Percentiles rank a stretch among this genome's conserved stretches.
Evolutionary conservation across 2,888 invertebrate genomes (phyloP).

Genomic region (Papilio gigon): DNA sequence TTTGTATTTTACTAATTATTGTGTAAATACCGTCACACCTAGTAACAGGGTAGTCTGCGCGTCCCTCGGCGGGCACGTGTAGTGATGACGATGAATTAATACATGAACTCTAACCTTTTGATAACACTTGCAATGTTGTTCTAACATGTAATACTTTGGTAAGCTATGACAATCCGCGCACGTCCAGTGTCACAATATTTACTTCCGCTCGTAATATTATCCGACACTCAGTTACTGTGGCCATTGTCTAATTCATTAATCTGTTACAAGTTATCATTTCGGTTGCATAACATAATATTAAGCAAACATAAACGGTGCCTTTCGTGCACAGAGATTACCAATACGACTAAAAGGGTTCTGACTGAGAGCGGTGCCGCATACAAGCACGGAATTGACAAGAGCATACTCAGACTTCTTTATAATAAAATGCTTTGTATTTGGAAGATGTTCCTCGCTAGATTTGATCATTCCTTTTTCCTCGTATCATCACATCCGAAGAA

Average conservation of each 20-base stretch:
- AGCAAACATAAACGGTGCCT: neutral
- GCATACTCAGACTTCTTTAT: too few species aligned
- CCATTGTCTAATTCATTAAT: constrained; percentile 30
- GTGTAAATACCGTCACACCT: too few species aligned
- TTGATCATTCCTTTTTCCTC: neutral
- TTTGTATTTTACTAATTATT: too few species aligned
- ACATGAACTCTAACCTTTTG: constrained; percentile 4
- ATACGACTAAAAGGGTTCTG: too few species aligned
- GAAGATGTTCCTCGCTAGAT: too few species aligned
- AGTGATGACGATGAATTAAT: too few species aligned
- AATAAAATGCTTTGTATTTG: too few species aligned
- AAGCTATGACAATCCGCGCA: neutral
- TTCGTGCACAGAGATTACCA: too few species aligned
- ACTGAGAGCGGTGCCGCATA: too few species aligned
- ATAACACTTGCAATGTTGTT: neutral
- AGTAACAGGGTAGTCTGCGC: too few species aligned
- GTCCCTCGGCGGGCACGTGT: too few species aligned
- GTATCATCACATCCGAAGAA: neutral
- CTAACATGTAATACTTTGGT: constrained; percentile 7
- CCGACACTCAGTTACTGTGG: neutral
- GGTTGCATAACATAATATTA: neutral
- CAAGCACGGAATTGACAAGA: too few species aligned
- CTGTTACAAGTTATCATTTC: constrained; percentile 8
- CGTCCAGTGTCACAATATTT: constrained; percentile 19
- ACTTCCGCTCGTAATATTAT: constrained; percentile 23